Evolutionary conservation across 2,888 invertebrate species (phyloP), one percentile per base, ranked within the genome.

Genomic region (Gibbula magus): DNA sequence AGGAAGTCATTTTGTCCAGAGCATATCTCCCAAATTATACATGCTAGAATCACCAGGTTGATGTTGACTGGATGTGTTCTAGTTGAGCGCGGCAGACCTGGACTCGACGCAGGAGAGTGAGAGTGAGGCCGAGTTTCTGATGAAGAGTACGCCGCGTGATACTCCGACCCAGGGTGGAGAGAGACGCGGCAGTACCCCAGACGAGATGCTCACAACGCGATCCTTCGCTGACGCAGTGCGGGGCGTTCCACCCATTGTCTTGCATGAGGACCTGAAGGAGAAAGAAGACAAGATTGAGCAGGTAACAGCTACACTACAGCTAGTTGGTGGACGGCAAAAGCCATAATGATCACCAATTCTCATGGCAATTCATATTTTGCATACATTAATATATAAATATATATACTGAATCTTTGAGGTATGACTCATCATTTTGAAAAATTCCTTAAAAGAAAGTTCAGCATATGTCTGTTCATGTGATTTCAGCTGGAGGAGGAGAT

Each of bases 401-500:
- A n/a, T n/a, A n/a, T n/a, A n/a, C n/a, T n/a, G n/a, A n/a, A n/a
- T n/a, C n/a, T n/a, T n/a, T n/a, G n/a, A 35, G 35, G 35, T 35
- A 35, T 35, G 35, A 35, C 4, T 35, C 8, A 8, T 8, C 8
- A 35, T 35, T 3, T 35, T 35, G 35, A 35, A 35, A 35, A 5
- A 35, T 35, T 35, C 4, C 35, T 8, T 8, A n/a, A n/a, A n/a
- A n/a, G n/a, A n/a, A n/a, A n/a, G n/a, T n/a, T n/a, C n/a, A n/a
- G n/a, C n/a, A n/a, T n/a, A 45, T 45, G 45, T 45, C 13, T 10
- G 10, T 45, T 5, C n/a, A 10, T 45, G 45, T 45, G 45, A 7
- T 13, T 45, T 10, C 83, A 90, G 90, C 77, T 90, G 82, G 87
- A 88, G 78, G 81, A 79, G 10, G 85, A 88, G 82, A 85, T 89